Evolutionary conservation across 2,113 vertebrate genomes (phyloP).

Genomic region (Osmerus mordax): DNA sequence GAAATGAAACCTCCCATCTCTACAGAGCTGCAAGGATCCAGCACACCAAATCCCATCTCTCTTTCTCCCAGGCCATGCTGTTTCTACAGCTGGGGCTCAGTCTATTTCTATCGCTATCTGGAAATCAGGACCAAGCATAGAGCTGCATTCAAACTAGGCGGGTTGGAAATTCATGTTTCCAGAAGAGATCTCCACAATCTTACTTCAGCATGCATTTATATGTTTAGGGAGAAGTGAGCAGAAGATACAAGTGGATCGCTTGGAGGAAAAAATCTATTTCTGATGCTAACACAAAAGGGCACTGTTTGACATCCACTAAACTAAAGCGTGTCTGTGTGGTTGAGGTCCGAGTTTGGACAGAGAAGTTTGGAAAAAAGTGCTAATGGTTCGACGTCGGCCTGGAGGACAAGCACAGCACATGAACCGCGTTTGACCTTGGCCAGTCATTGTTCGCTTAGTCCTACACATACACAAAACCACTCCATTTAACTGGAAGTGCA

Average conservation of each 20-base stretch:
- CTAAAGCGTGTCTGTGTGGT: not conserved
- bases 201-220: slow-evolving; percentile 12
- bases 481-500: slow-evolving; percentile 16
- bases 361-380: not conserved
- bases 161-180: slow-evolving; percentile 34
- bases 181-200: slow-evolving; percentile 16
- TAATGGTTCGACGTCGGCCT: not conserved
- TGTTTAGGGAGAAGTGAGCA: not conserved
- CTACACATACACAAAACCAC: slow-evolving; percentile 14
- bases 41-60: slow-evolving; percentile 46
- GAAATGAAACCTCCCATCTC: slow-evolving; percentile 70
- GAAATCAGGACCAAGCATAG: slow-evolving; percentile 27
- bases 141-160: slow-evolving; percentile 21
- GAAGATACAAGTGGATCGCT: not conserved
- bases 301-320: not conserved
- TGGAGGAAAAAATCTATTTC: not conserved
- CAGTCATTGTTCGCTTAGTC: slow-evolving; percentile 6
- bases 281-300: slow-evolving; percentile 13
- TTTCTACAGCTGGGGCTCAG: slow-evolving; percentile 58
- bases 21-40: slow-evolving; percentile 44
- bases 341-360: slow-evolving; percentile 16
- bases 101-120: slow-evolving; percentile 20
- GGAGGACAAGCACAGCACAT: slow-evolving; percentile 20
- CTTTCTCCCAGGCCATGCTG: slow-evolving; percentile 33
- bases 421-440: slow-evolving; percentile 24